Percentiles rank a stretch among this genome's conserved stretches.
Evolutionary conservation across 2,888 invertebrate genomes (phyloP).

Genomic region (Noctua comes): DNA sequence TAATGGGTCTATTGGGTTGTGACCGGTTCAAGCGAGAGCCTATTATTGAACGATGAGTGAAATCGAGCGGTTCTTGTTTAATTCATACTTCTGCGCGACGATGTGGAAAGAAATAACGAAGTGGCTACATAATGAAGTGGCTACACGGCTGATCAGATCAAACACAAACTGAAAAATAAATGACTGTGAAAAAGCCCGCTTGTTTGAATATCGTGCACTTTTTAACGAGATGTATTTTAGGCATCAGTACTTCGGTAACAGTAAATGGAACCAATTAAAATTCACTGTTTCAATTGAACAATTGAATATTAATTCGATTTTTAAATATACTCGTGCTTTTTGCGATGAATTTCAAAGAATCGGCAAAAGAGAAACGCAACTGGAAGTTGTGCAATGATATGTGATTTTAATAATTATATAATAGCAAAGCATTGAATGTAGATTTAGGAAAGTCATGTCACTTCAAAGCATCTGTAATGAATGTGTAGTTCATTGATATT

Average conservation of each 20-base stretch:
- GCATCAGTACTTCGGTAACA: neutral
- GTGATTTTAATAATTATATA: neutral
- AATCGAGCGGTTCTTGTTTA: constrained; percentile 32
- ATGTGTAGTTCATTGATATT: neutral
- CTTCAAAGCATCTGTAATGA: neutral
- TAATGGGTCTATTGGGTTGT: constrained; percentile 23
- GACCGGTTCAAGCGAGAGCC: constrained; percentile 6
- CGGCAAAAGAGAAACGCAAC: neutral
- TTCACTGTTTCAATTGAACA: constrained; percentile 18
- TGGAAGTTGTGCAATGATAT: neutral
- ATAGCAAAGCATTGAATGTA: neutral
- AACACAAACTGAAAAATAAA: constrained; percentile 20
- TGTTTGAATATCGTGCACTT: constrained; percentile 4
- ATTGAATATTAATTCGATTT: constrained; percentile 25
- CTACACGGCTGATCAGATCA: neutral
- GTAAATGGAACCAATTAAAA: constrained; percentile 44
- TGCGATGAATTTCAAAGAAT: neutral
- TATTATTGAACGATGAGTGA: constrained; percentile 41
- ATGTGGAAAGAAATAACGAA: constrained; percentile 48
- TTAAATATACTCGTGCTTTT: neutral
- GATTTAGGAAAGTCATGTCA: neutral
- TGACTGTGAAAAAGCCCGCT: constrained; percentile 11
- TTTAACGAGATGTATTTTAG: constrained; percentile 35
- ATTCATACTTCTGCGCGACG: constrained; percentile 25
- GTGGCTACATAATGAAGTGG: constrained; percentile 32